These are phyloP conservation scores for Ernsta delagoae DNA, from an alignment of 2,888 invertebrate species.

Conservation along the genomic window DNA sequence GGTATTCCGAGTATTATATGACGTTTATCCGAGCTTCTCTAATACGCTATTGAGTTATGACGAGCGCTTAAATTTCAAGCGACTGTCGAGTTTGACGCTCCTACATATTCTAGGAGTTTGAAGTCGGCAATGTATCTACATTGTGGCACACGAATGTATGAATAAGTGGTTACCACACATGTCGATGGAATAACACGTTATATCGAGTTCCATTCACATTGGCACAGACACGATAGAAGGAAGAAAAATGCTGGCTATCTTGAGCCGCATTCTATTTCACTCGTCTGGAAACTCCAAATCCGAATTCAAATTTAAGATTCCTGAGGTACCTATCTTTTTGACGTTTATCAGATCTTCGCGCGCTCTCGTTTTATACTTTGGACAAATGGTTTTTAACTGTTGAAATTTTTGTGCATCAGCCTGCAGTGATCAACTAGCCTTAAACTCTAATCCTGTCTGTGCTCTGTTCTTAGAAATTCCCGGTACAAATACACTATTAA, in stretches of 20 bases:
- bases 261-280: not conserved
- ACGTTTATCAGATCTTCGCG: constrained; percentile 20
- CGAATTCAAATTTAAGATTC: constrained; percentile 26
- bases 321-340: constrained; percentile 12
- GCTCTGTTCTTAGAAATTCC: too few species aligned
- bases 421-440: too few species aligned
- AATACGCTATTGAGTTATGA: constrained; percentile 34
- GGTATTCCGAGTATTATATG: constrained; percentile 33
- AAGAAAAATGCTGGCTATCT: not conserved
- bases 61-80: constrained; percentile 29
- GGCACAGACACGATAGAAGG: too few species aligned
- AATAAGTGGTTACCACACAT: not conserved
- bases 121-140: not conserved
- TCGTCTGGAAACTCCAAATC: constrained; percentile 5
- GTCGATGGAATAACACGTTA: not conserved
- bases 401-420: not conserved
- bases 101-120: constrained; percentile 23
- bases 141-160: not conserved
- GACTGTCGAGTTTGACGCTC: constrained; percentile 15
- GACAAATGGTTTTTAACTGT: not conserved
- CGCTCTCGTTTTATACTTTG: constrained; percentile 8
- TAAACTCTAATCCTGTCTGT: too few species aligned
- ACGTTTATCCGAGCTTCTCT: constrained; percentile 31
- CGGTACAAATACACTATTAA: not conserved
- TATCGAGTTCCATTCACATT: too few species aligned